phyloP scores from a whole-genome alignment of 2,888 invertebrate genomes.

The Metacarcinus magister region DNA sequence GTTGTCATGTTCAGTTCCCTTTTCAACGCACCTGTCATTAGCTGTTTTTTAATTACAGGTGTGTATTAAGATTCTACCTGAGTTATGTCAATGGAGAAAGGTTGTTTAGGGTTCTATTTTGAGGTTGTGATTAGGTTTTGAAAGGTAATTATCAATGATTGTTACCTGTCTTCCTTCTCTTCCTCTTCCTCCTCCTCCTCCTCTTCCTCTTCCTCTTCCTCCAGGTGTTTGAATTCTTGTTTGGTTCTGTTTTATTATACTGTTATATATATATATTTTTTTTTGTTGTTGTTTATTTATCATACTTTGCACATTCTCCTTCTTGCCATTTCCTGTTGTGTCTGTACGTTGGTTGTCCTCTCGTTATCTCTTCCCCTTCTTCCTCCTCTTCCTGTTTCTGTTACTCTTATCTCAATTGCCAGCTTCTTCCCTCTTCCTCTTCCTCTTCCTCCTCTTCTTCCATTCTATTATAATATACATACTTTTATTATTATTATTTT shows the following conservation, averaged over 20 bases:
- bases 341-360: too few relatives aligned
- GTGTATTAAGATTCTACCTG: too few relatives aligned
- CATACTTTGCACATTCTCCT: neutral
- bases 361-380: neutral
- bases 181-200: neutral
- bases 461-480: slow-evolving; percentile 13
- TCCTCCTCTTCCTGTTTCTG: neutral
- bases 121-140: neutral
- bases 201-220: neutral
- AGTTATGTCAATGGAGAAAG: neutral
- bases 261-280: too few relatives aligned
- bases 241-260: too few relatives aligned
- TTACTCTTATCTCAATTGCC: neutral
- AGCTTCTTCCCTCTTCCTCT: neutral
- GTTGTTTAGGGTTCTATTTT: neutral
- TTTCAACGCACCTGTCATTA: too few relatives aligned
- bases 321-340: too few relatives aligned
- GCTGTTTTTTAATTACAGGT: too few relatives aligned
- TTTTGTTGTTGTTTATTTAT: too few relatives aligned
- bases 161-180: neutral
- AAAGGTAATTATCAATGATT: neutral
- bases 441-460: neutral
- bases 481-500: too few relatives aligned
- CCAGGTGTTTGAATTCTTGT: too few relatives aligned
- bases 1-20: neutral